Conservation (phyloP, 2,797 vertebrate species). For the Phataginus tricuspis region DNA sequence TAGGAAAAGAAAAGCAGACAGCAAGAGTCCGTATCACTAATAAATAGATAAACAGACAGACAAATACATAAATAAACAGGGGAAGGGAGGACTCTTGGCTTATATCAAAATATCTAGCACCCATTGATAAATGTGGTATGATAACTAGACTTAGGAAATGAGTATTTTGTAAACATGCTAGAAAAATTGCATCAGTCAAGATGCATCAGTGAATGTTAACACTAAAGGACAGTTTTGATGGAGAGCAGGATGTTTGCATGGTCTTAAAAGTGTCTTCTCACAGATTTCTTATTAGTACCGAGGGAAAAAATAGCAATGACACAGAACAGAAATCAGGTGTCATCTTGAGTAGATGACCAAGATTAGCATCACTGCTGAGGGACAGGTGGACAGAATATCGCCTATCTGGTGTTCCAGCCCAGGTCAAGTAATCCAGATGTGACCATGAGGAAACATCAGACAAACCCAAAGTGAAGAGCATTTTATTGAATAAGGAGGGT, state of each 20-base stretch:
- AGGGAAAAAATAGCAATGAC: background rate
- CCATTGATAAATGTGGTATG: background rate
- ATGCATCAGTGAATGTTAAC: background rate
- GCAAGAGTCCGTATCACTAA: background rate
- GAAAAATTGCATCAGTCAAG: background rate
- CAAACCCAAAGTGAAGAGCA: background rate
- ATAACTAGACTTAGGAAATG: background rate
- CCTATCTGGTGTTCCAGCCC: background rate
- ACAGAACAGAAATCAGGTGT: background rate
- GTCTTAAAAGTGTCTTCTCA: background rate
- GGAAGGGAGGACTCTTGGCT: background rate
- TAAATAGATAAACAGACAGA: background rate
- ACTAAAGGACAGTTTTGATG: background rate
- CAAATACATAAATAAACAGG: background rate
- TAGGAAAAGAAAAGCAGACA: background rate
- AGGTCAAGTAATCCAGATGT: background rate
- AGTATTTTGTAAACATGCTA: background rate
- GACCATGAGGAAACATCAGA: background rate
- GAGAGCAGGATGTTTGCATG: background rate
- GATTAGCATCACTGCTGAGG: background rate
- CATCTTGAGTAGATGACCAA: background rate
- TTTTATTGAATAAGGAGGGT: background rate
- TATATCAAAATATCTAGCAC: background rate
- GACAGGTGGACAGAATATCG: background rate
- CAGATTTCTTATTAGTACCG: background rate